Conservation (phyloP, 2,113 vertebrate genomes). For the Egretta garzetta region DNA sequence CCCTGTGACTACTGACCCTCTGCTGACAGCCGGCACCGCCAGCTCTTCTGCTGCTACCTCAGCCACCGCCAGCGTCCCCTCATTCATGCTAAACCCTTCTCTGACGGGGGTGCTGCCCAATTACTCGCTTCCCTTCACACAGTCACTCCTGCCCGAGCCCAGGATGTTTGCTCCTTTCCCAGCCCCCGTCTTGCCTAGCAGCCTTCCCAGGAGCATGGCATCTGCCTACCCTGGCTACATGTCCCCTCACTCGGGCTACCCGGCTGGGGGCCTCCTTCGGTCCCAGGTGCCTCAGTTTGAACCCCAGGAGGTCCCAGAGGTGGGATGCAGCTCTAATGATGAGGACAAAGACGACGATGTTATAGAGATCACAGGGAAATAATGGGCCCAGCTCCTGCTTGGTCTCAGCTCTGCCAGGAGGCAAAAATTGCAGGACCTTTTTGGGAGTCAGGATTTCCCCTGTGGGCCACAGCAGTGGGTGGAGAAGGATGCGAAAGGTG, state of each 20-base stretch:
- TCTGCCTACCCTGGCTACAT: slow-evolving; percentile 85
- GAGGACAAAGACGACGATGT: slow-evolving; percentile 97
- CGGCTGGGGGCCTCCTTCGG: slow-evolving; percentile 86
- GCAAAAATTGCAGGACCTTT: slow-evolving; percentile 62
- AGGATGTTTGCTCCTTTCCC: slow-evolving; percentile 87
- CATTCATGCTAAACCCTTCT: slow-evolving; percentile 92
- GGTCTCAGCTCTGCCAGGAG: slow-evolving; percentile 27
- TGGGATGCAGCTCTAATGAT: slow-evolving; percentile 92
- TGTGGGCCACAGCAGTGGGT: slow-evolving; percentile 43
- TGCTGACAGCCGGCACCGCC: slow-evolving; percentile 82
- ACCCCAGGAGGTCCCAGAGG: slow-evolving; percentile 82
- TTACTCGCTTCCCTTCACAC: slow-evolving; percentile 89
- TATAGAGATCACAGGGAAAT: slow-evolving; percentile 96
- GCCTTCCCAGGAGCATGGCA: slow-evolving; percentile 82
- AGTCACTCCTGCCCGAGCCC: slow-evolving; percentile 89
- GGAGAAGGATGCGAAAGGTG: slow-evolving; percentile 57
- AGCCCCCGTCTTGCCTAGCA: slow-evolving; percentile 79
- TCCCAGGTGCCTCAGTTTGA: slow-evolving; percentile 89
- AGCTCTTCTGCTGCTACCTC: slow-evolving; percentile 87
- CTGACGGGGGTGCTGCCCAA: slow-evolving; percentile 88
- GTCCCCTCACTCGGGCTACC: slow-evolving; percentile 84
- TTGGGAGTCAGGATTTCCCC: slow-evolving; percentile 65
- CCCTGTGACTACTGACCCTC: slow-evolving; percentile 89
- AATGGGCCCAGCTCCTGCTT: slow-evolving; percentile 56
- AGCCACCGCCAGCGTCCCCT: slow-evolving; percentile 85